Percentiles rank a stretch among this genome's conserved stretches.
These are phyloP conservation scores for Caerostris extrusa DNA, from an alignment of 1,140 invertebrate species.

Conservation along the genomic window DNA sequence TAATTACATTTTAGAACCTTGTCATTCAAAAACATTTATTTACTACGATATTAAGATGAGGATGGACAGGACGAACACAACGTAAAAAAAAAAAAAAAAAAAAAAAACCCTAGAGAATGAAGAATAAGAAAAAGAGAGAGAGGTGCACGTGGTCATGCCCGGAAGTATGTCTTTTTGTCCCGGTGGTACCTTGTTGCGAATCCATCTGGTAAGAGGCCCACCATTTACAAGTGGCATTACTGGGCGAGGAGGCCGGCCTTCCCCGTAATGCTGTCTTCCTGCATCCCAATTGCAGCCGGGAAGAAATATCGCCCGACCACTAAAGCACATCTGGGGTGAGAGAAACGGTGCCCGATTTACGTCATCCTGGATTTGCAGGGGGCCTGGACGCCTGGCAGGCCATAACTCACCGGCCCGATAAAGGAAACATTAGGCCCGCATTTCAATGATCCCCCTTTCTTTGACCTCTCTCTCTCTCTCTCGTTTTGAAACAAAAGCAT, in stretches of 20 bases:
- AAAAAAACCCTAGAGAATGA: no score
- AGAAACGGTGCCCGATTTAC: constrained; percentile 75
- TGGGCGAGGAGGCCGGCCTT: not conserved
- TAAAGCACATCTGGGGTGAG: constrained; percentile 77
- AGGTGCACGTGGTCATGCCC: not conserved
- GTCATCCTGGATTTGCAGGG: constrained; percentile 75
- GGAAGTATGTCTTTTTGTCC: not conserved
- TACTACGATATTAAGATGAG: no score
- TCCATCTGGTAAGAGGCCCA: not conserved
- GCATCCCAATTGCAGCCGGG: constrained; percentile 71
- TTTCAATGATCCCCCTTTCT: constrained; percentile 76
- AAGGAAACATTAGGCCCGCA: constrained; percentile 77
- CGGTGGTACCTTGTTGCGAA: constrained; percentile 58
- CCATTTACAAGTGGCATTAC: constrained; percentile 74
- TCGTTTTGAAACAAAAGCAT: constrained; percentile 65
- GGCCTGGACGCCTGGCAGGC: constrained; percentile 71
- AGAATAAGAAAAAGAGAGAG: not conserved
- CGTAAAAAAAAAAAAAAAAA: no score
- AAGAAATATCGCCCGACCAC: constrained; percentile 75
- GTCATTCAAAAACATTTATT: no score
- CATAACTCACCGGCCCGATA: constrained; percentile 73
- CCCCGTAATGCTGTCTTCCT: constrained; percentile 70
- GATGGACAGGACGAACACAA: no score
- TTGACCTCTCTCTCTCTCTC: constrained; percentile 73
- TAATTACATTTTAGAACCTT: no score